Conservation (phyloP, 2,888 invertebrate species). For the Drosophila recens region DNA sequence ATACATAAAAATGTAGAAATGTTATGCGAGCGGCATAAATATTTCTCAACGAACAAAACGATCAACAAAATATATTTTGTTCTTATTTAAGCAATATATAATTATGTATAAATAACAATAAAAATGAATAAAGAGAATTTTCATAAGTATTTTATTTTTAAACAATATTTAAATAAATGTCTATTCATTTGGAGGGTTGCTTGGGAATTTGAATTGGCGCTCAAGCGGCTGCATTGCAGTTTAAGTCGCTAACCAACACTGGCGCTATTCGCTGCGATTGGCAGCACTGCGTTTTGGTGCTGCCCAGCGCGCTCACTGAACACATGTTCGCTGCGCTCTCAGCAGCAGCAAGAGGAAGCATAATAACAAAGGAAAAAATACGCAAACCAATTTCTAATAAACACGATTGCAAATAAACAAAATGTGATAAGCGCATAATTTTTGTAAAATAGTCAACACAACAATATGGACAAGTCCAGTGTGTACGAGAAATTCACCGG, state of each 20-base stretch:
- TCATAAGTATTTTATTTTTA: neutral
- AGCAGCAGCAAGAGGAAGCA: conserved; percentile 46
- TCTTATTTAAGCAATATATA: conserved; percentile 57
- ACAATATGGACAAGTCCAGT: conserved; percentile 80
- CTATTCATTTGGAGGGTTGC: neutral
- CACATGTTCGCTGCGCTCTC: conserved; percentile 47
- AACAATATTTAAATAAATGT: neutral
- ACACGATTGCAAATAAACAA: conserved; percentile 40
- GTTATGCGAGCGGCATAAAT: conserved; percentile 39
- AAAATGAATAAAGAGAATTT: conserved; percentile 53
- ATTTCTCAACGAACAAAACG: conserved; percentile 60
- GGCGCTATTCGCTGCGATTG: neutral
- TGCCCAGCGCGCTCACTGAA: conserved; percentile 33
- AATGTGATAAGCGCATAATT: conserved; percentile 39
- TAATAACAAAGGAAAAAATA: conserved; percentile 64
- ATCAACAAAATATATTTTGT: conserved; percentile 42
- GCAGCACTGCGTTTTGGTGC: conserved; percentile 37
- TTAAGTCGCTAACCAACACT: conserved; percentile 19
- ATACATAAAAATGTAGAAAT: conserved; percentile 36
- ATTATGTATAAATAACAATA: conserved; percentile 61
- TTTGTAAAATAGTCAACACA: conserved; percentile 2
- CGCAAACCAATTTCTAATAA: neutral
- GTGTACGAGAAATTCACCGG: conserved; percentile 82
- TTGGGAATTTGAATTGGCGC: conserved; percentile 38
- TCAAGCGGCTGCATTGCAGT: neutral